Percentiles rank a stretch among this genome's conserved stretches.
These are phyloP conservation scores for Cyanocitta stelleri DNA, from an alignment of 2,113 vertebrate species.

Conservation along the genomic window DNA sequence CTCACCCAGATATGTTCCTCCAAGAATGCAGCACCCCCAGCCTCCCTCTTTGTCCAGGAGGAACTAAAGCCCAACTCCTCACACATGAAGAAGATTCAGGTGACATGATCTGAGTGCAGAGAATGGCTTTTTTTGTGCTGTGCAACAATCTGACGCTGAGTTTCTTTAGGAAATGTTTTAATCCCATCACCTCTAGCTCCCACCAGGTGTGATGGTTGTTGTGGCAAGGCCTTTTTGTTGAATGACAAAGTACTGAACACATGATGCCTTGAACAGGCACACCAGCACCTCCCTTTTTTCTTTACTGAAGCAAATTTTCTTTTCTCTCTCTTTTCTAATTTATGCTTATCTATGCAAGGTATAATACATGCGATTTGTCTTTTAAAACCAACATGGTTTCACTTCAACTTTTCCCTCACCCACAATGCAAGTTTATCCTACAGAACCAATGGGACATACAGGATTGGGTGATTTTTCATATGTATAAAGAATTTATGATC, in stretches of 20 bases:
- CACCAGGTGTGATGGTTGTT: background rate
- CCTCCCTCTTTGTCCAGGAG: background rate
- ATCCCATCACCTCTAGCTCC: background rate
- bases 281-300: background rate
- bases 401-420: background rate
- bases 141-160: background rate
- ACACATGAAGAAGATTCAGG: fast-evolving
- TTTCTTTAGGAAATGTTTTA: background rate
- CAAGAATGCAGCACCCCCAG: background rate
- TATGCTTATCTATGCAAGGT: background rate
- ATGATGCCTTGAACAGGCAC: background rate
- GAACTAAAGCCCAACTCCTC: background rate
- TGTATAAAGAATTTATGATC: background rate
- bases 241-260: background rate
- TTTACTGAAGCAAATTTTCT: background rate
- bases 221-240: background rate
- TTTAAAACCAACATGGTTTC: background rate
- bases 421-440: background rate
- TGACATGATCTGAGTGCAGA: background rate
- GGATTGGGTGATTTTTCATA: background rate
- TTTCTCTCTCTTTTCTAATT: background rate
- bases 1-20: background rate
- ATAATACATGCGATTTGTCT: background rate
- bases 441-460: background rate
- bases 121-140: background rate